Evolutionary conservation across 92 coral and sea anemone genomes (phyloP).

Genomic region (Palythoa caribaeorum): DNA sequence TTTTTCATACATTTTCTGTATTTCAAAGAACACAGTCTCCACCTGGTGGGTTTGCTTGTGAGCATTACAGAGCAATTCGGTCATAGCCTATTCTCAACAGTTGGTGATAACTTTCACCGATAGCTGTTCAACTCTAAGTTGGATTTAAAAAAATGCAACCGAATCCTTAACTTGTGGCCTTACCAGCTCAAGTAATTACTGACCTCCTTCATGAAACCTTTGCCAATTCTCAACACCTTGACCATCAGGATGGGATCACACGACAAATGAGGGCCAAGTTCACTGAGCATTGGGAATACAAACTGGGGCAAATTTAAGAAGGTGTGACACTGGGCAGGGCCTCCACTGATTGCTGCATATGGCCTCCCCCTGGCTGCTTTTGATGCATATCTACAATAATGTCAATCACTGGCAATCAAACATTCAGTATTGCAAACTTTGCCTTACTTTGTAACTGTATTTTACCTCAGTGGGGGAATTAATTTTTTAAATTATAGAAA

Average conservation of each 20-base stretch:
- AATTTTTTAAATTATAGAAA: too few relatives aligned
- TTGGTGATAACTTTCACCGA: too few relatives aligned
- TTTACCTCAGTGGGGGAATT: background rate
- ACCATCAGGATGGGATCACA: conserved; percentile 95
- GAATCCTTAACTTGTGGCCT: too few relatives aligned
- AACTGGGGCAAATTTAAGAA: conserved; percentile 75
- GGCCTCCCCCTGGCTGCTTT: conserved; percentile 98
- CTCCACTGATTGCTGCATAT: conserved; percentile 81
- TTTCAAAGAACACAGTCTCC: too few relatives aligned
- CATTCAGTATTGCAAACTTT: background rate
- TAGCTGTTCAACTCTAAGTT: too few relatives aligned
- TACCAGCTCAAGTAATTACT: background rate
- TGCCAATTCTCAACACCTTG: conserved; percentile 90
- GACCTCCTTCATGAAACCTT: conserved; percentile 96
- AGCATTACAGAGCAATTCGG: too few relatives aligned
- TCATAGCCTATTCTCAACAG: too few relatives aligned
- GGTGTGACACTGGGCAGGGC: conserved; percentile 76
- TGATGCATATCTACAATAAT: conserved; percentile 78
- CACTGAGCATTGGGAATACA: conserved; percentile 88
- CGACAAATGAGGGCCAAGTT: conserved; percentile 94
- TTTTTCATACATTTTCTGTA: too few relatives aligned
- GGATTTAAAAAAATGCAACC: too few relatives aligned
- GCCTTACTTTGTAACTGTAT: background rate
- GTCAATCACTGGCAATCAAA: background rate
- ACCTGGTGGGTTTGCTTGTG: too few relatives aligned